Percentiles rank a stretch among this genome's conserved stretches.
These are phyloP conservation scores for Corythornis vintsioides DNA, from an alignment of 2,113 vertebrate species.

Conservation along the genomic window DNA sequence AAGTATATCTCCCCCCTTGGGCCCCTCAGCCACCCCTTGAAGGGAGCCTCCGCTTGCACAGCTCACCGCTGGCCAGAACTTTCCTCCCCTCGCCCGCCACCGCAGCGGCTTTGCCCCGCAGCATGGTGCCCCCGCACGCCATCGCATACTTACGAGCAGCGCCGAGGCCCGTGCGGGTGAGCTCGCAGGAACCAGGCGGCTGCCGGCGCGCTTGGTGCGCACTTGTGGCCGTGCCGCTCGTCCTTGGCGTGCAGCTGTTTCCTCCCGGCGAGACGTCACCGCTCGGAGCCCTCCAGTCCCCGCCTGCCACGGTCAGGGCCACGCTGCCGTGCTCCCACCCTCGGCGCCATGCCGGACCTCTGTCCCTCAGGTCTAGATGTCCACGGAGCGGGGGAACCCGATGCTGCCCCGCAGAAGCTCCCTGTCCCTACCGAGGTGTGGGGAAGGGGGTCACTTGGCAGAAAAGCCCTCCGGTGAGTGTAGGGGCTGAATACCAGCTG, in stretches of 20 bases:
- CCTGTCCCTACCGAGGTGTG: neutral
- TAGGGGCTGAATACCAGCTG: neutral
- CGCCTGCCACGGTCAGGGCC: neutral
- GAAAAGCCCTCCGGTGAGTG: rapidly evolving
- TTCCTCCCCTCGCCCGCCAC: neutral
- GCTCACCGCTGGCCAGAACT: neutral
- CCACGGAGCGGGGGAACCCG: rapidly evolving
- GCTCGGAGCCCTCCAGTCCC: conserved; percentile 19
- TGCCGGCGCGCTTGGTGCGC: neutral
- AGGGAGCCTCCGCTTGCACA: neutral
- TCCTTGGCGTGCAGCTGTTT: conserved; percentile 39
- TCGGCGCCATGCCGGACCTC: neutral
- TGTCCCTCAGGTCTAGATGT: neutral
- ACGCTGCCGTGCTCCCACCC: neutral
- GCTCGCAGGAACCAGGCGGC: neutral
- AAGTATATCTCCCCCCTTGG: neutral
- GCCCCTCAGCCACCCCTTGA: neutral
- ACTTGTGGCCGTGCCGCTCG: neutral
- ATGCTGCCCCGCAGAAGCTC: rapidly evolving
- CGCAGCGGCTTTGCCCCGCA: neutral
- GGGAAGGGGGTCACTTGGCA: neutral
- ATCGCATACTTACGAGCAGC: neutral
- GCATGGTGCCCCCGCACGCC: neutral
- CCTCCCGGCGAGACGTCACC: conserved; percentile 6
- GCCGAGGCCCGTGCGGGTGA: neutral